Conservation (phyloP, 2,113 vertebrate species). For the Gasterosteus aculeatus region DNA sequence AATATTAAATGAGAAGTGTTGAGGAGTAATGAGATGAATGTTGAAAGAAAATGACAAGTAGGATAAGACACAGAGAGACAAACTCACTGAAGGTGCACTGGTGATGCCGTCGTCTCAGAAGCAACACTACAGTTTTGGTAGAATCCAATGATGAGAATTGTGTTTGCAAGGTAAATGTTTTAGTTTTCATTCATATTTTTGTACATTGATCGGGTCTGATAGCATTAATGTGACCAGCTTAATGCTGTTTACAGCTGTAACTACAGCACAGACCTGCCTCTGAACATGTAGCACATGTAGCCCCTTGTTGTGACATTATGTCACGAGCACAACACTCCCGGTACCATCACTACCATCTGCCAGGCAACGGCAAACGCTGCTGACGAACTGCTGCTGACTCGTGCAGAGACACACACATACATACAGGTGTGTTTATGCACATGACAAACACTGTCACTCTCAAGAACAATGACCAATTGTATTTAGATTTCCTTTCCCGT, state of each 20-base stretch:
- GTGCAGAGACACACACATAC: constrained; percentile 18
- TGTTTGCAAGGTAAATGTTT: neutral
- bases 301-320: constrained; percentile 39
- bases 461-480: neutral
- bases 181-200: constrained; percentile 7
- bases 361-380: constrained; percentile 14
- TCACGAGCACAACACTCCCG: constrained; percentile 26
- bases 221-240: constrained; percentile 40
- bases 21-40: constrained; percentile 15
- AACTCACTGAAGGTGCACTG: neutral
- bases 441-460: constrained; percentile 15
- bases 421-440: neutral
- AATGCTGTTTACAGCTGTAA: constrained; percentile 20
- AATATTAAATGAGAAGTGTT: constrained; percentile 31
- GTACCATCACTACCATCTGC: constrained; percentile 28
- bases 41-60: constrained; percentile 9
- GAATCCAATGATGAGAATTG: neutral
- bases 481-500: neutral
- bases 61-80: neutral
- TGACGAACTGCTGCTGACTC: constrained; percentile 36
- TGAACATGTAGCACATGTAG: constrained; percentile 38
- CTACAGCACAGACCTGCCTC: constrained; percentile 46
- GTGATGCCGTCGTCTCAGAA: neutral
- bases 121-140: constrained; percentile 8
- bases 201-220: constrained; percentile 13